Conservation (phyloP, 2,113 vertebrate genomes). For the Megaceryle maxima region DNA sequence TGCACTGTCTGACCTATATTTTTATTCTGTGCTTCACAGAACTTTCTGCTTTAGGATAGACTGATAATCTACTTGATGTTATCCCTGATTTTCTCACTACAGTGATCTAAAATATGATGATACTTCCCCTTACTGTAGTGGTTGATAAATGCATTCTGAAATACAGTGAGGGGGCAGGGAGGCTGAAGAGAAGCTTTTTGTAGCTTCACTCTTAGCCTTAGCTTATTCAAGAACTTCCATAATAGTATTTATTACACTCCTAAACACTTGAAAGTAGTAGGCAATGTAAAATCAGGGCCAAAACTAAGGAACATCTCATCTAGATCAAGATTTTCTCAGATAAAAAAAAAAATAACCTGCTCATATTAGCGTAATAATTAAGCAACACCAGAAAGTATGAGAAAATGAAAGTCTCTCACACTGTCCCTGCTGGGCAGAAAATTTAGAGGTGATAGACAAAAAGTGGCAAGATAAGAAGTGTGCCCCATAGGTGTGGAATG, state of each 20-base stretch:
- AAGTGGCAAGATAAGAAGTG: background rate
- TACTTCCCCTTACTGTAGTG: background rate
- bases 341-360: background rate
- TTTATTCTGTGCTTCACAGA: background rate
- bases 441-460: background rate
- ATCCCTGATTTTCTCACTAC: background rate
- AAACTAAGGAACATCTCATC: background rate
- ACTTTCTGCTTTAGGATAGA: background rate
- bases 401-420: conserved; percentile 12
- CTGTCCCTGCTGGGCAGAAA: background rate
- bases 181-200: background rate
- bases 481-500: background rate
- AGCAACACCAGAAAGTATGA: background rate
- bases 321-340: background rate
- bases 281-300: background rate
- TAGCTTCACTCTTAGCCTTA: background rate
- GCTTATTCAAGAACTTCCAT: background rate
- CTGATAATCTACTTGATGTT: background rate
- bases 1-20: background rate
- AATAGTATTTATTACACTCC: background rate
- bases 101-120: background rate
- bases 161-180: background rate
- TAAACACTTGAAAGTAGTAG: background rate
- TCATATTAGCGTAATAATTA: background rate
- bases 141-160: background rate